These are phyloP conservation scores for Euzetes globulus DNA, from an alignment of 2,888 invertebrate genomes.

Conservation along the genomic window DNA sequence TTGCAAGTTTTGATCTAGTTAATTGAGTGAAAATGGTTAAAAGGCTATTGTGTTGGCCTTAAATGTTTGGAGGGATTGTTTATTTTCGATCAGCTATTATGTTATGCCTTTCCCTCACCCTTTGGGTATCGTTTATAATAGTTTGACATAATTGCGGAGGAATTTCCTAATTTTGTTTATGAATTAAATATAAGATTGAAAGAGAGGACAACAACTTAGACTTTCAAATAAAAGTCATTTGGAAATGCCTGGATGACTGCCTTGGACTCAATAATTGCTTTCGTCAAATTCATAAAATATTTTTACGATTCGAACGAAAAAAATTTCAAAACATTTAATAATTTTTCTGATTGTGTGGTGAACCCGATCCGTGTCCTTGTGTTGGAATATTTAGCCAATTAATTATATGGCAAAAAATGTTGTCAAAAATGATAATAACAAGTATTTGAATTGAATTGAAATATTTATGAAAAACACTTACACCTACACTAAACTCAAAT, in stretches of 20 bases:
- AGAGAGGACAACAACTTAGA: slow-evolving; percentile 15
- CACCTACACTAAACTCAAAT: slow-evolving; percentile 4
- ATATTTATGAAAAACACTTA: not conserved
- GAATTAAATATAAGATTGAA: not conserved
- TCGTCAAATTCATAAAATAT: not conserved
- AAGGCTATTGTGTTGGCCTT: too few species aligned
- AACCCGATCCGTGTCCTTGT: slow-evolving; percentile 29
- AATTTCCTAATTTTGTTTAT: not conserved
- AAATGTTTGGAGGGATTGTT: too few species aligned
- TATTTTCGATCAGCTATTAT: too few species aligned
- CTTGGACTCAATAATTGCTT: slow-evolving; percentile 24
- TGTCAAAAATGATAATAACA: slow-evolving; percentile 25
- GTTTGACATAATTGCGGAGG: not conserved
- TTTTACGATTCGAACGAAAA: not conserved
- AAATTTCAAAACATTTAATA: not conserved
- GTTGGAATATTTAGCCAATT: slow-evolving; percentile 17
- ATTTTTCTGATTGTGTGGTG: slow-evolving; percentile 15
- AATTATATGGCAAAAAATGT: slow-evolving; percentile 19
- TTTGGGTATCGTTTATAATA: not conserved
- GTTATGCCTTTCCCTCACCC: not conserved
- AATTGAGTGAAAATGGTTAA: too few species aligned
- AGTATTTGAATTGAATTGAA: slow-evolving; percentile 19
- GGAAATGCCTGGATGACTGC: slow-evolving; percentile 19
- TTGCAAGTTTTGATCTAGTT: too few species aligned
- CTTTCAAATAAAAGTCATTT: not conserved